Evolutionary conservation across 2,888 invertebrate species (phyloP), one percentile per base, ranked within the genome.

Genomic region (Nomada fucata): DNA sequence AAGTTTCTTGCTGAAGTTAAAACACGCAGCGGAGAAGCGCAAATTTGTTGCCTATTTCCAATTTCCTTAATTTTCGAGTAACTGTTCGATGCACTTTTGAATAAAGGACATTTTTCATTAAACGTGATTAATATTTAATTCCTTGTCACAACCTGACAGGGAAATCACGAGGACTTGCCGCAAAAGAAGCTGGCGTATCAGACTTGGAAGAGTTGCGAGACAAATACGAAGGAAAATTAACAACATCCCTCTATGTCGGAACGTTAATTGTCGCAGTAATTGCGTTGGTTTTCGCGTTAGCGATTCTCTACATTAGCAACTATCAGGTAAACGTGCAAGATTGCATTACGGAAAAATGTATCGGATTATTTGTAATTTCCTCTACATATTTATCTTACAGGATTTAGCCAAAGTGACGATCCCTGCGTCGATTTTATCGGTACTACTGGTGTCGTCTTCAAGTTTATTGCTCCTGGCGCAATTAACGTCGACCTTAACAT

Each of bases 241-340:
- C 97, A 88, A 96, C 97, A 85, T 96, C 97, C 0, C 95, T 97
- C 60, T 97, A 97, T 93, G 95, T 97, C 83, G 96, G 96, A 0
- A 96, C 97, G 53, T 94, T 97, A 7, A 95, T 96, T 75, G 95
- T 97, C 73, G 96, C 96, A 10, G 94, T 96, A 11, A 91, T 96
- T 53, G 96, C 96, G 83, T 95, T 95, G 83, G 90, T 96, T 4
- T 94, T 95, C 26, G 94, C 96, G 13, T 94, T 97, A 64, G 94
- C 95, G 80, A 95, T 96, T 42, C 95, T 96, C 18, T 96, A 95
- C 91, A 91, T 95, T 61, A 92, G 95, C 13, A 95, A 95, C 90
- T 94, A 95, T 42, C 93, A 95, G 92, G 96, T 96, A 93, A 95
- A 95, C 94, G 60, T 65, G 15, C 15, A 47, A 15, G 26, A 18